Evolutionary conservation across 1,140 invertebrate genomes (phyloP).

Genomic region (Homalodisca vitripennis): DNA sequence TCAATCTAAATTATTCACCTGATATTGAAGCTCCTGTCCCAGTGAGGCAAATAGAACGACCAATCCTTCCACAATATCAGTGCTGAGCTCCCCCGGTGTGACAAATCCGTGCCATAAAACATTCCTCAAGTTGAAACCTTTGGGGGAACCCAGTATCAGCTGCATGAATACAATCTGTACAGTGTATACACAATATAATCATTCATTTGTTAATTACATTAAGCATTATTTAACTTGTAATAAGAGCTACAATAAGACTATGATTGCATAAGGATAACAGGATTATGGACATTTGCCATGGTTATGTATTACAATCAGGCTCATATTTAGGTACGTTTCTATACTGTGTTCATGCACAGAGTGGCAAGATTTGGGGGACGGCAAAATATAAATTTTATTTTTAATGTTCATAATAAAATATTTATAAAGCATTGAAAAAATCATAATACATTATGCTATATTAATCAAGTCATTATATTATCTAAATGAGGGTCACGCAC

Average conservation of each 20-base stretch:
- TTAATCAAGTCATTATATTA: no score
- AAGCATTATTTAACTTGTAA: background rate
- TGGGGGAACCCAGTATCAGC: slow-evolving; percentile 33
- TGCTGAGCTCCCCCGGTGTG: slow-evolving; percentile 25
- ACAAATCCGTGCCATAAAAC: slow-evolving; percentile 37
- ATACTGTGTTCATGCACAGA: no score
- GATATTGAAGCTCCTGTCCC: slow-evolving; percentile 24
- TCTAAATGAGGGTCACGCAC: no score
- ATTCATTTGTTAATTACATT: background rate
- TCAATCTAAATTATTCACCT: no score
- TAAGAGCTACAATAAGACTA: background rate
- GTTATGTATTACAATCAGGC: background rate
- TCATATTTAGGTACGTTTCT: background rate
- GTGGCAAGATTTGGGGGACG: no score
- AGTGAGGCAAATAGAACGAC: slow-evolving; percentile 32
- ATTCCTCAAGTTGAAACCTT: slow-evolving; percentile 34
- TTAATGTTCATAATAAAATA: no score
- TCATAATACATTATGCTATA: no score
- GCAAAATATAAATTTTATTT: no score
- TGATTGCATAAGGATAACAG: background rate
- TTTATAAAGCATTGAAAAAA: no score
- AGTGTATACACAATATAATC: background rate
- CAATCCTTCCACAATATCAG: slow-evolving; percentile 25
- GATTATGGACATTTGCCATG: background rate
- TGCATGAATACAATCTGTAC: slow-evolving; percentile 30